Base-by-base conservation (phyloP, 1,140 invertebrate species). In the Panagrolaimus sp. region DNA sequence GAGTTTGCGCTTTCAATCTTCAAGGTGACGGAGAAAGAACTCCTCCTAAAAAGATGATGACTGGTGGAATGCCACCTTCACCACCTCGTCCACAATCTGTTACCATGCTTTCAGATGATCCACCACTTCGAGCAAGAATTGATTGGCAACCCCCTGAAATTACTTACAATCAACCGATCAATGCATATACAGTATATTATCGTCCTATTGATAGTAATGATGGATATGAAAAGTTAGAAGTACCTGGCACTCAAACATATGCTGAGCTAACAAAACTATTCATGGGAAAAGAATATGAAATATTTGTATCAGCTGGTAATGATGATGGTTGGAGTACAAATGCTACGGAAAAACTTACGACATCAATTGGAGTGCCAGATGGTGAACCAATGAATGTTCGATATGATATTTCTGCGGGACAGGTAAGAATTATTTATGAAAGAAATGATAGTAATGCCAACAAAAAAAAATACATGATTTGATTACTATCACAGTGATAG, bases 1-100 rank as follows among this genome's bases (percentile, higher is more conserved):
- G 92, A 81, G 90, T 98, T 1, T 88, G 91, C 74, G 93, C 93
- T 0, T 91, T 91, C 79, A 99, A 83, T 64, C 38, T 62, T 48
- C 68, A 75, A 9, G 79, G 79, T 3, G 79, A 81, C 65, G 81
- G 79, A 38, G 77, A 82, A 63, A 72, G 70, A 46, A 68, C 78
- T 14, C 63, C 66, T 9, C 23, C 70, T 1, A 74, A 76, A 23
- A 72, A 63, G 43, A 75, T 81, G 38, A 64, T 81, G 38, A 81
- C 81, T 14, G 81, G 76, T 14, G 75, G 79, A 68, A 78, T 78
- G 70, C 80, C 79, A 9, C 79, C 79, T 9, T 66, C 72, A 27
- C 64, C 70, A 5, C 79, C 79, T n/a, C 69, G 77, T 38, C 74
- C 77, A 31, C 77, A 79, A 57, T 81, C 79, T 5, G 74, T 83